Conservation (phyloP, 2,888 invertebrate species). For the Alloplasta piceator region DNA sequence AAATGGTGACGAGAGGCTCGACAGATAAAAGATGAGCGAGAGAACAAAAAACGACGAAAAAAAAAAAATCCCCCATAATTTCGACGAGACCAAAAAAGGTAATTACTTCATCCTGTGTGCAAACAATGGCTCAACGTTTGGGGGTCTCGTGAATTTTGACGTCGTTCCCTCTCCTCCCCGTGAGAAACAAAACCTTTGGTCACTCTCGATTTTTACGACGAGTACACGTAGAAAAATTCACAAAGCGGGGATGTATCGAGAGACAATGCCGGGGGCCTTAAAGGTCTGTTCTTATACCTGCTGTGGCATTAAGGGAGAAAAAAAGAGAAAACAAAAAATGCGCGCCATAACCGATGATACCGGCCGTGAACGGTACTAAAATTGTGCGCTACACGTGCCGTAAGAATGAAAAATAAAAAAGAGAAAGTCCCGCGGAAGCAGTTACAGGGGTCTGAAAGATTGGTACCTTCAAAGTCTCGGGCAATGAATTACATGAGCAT, state of each 20-base stretch:
- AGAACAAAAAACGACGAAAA: conserved; percentile 23
- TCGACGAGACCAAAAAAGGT: conserved; percentile 75
- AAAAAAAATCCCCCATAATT: conserved; percentile 15
- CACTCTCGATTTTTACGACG: conserved; percentile 66
- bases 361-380: conserved; percentile 9
- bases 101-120: conserved; percentile 81
- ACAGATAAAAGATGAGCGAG: conserved; percentile 29
- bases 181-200: conserved; percentile 80
- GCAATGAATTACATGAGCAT: conserved; percentile 82
- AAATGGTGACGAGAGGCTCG: conserved; percentile 51
- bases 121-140: conserved; percentile 76
- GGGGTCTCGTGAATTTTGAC: conserved; percentile 69
- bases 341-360: conserved; percentile 66
- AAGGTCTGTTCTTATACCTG: conserved; percentile 54
- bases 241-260: conserved; percentile 29
- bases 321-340: conserved; percentile 23
- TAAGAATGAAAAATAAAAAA: conserved; percentile 3
- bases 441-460: conserved; percentile 74
- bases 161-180: conserved; percentile 69
- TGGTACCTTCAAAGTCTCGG: conserved; percentile 79
- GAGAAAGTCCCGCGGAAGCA: conserved; percentile 59
- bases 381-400: conserved; percentile 35
- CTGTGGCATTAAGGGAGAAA: conserved; percentile 39
- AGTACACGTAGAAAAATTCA: conserved; percentile 2
- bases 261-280: conserved; percentile 12